Conservation (phyloP, 2,888 invertebrate genomes). For the Chaetogeoica ovagalla region DNA sequence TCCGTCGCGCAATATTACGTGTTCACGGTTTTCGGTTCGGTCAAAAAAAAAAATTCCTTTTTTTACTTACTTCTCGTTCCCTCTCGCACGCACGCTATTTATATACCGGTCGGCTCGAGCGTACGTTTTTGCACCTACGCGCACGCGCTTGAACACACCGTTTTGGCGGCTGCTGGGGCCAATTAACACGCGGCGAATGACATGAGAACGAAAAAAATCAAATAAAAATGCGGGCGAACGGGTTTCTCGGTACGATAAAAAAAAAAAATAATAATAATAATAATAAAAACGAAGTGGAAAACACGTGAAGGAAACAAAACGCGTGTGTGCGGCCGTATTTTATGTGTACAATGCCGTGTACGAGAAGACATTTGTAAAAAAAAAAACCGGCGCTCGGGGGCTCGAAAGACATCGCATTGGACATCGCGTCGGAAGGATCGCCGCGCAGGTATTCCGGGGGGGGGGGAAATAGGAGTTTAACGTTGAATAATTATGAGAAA, state of each 20-base stretch:
- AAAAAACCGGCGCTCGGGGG: conserved; percentile 47
- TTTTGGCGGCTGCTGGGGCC: conserved; percentile 10
- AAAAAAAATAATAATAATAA: no score
- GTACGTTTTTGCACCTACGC: conserved; percentile 29
- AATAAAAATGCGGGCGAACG: conserved; percentile 48
- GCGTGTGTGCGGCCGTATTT: neutral
- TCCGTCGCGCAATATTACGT: no score
- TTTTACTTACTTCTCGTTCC: neutral
- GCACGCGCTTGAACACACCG: neutral
- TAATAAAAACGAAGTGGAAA: conserved; percentile 28
- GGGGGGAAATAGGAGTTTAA: no score
- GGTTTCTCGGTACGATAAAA: conserved; percentile 45
- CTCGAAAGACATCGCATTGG: no score
- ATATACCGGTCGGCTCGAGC: neutral
- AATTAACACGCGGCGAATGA: conserved; percentile 45
- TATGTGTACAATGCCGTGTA: neutral
- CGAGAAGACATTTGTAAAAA: conserved; percentile 23
- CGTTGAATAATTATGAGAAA: no score
- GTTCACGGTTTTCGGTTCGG: conserved; percentile 29
- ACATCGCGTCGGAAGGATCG: no score
- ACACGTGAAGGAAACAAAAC: conserved; percentile 27
- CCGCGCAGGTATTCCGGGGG: no score
- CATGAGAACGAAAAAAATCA: conserved; percentile 34
- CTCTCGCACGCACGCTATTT: neutral
- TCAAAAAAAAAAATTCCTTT: neutral